Evolutionary conservation across 2,797 vertebrate species (phyloP), one percentile per base, ranked within the genome.

Genomic region (Perodicticus potto): DNA sequence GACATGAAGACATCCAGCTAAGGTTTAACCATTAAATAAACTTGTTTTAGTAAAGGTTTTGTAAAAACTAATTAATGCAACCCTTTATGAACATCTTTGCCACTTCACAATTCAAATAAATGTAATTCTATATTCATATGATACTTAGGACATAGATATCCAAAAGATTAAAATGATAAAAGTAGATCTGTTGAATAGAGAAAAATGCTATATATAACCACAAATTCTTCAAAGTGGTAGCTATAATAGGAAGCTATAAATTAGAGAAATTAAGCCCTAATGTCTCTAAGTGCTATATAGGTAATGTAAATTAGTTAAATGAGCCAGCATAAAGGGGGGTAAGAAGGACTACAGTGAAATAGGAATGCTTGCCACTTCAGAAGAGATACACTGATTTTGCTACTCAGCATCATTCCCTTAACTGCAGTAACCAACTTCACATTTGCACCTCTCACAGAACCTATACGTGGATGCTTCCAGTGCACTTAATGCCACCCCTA

Each of bases 231-330:
- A 97, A 95, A 16, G 49, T 53, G 49, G 49, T 53, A 53, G 49
- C 49, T 53, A 83, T 93, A 97, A 97, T 86, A 97, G 91, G 94
- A 97, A 91, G 93, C 5, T 81, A 89, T 70, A 74, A 93, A 59
- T 23, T 85, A 84, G 49, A 10, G 10, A 45, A 95, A 80, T 89
- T 37, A 93, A 49, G 78, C 23, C 19, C 76, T 87, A 93, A 84
- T 49, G 27, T 27, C 74, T 57, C 37, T 55, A 25, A 83, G 14
- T 86, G 40, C 14, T 19, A 93, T 72, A 29, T 7, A 87, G 53
- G 45, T 89, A 91, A 88, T 65, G 20, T 53, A 67, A 86, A 95
- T 77, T 67, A 83, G 85, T 76, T 91, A 85, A 59, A 29, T n/a
- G 19, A 94, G 29, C 34, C 49, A 88, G 14, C 5, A 34, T 14